Base-by-base conservation (phyloP, 2,797 vertebrate genomes). In the Coilia nasus region DNA sequence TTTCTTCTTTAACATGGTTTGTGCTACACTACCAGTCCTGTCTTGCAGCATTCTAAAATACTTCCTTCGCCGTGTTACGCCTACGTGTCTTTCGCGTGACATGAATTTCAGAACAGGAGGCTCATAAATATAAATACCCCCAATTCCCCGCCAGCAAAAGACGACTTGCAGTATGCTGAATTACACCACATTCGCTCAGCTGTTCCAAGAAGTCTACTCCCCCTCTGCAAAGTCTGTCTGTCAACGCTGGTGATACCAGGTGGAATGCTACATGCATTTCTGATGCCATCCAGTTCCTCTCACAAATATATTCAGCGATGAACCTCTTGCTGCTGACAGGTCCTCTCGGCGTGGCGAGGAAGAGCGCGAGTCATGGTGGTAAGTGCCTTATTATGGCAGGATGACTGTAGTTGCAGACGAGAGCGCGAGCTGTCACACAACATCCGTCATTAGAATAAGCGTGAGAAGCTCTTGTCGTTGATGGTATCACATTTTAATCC, bases 401-500 rank as follows among this genome's bases (percentile, higher is more conserved):
- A 90, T 90, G 90, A 90, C 85, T 88, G 90, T 86, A 87, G 88
- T 86, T 89, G 87, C 88, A 91, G 92, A 91, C 91, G 93, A 94
- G 94, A 93, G 93, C 92, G 84, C 88, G 86, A 89, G 92, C 90
- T 88, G 90, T 92, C 93, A 92, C 92, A 93, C 94, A 94, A 93
- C 94, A 93, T 93, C 94, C 94, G 93, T 94, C 94, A 94, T 96
- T 95, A 93, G 93, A 95, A 93, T 93, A 92, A 94, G 93, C 93
- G 92, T 92, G 91, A 94, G 94, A 94, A 92, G 93, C 94, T 93
- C 95, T 95, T 89, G 93, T 93, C 92, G 91, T 90, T 12, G 92
- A 95, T 93, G 95, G 92, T 91, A 92, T 91, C 93, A 92, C 92
- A 90, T 94, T 96, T 95, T 96, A 95, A 94, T 95, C 96, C 92